A percentile compares a stretch with the other conserved stretches of the same genome.
Conservation (phyloP, 37 sponge, comb jelly and placozoan species). For the Ephydatia muelleri region DNA sequence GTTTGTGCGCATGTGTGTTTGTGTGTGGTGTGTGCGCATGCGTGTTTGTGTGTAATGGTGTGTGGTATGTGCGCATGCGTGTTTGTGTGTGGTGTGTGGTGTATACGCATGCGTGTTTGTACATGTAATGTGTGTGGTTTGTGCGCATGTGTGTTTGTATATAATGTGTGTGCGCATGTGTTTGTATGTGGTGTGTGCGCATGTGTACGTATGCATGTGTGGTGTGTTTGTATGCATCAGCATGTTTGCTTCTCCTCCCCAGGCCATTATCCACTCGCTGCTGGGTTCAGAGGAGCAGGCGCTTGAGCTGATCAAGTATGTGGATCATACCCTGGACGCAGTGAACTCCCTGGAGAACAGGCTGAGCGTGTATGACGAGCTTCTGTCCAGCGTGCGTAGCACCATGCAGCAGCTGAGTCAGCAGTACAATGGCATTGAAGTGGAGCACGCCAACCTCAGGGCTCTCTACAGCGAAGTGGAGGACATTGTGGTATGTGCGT, state of each 20-base stretch:
- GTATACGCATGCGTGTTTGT: too few relatives aligned
- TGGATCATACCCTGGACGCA: constrained; percentile 71
- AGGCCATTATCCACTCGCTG: constrained; percentile 78
- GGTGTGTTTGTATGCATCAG: neutral
- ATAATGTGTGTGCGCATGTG: too few relatives aligned
- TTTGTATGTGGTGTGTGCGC: too few relatives aligned
- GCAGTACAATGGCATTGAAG: constrained; percentile 57
- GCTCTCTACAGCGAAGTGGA: constrained; percentile 61
- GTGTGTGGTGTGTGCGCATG: too few relatives aligned
- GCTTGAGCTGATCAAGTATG: constrained; percentile 45
- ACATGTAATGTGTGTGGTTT: too few relatives aligned
- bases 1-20: too few relatives aligned
- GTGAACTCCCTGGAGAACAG: constrained; percentile 58
- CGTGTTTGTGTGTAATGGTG: too few relatives aligned
- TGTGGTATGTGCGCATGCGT: too few relatives aligned
- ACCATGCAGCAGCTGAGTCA: constrained; percentile 59
- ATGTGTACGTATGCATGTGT: too few relatives aligned
- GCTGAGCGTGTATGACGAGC: constrained; percentile 56
- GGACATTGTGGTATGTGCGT: constrained; percentile 79
- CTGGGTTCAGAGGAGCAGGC: constrained; percentile 87
- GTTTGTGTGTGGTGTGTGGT: too few relatives aligned
- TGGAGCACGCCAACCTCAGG: constrained; percentile 73
- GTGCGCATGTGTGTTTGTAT: too few relatives aligned
- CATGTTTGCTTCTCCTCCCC: neutral
- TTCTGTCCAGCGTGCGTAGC: constrained; percentile 61